These are phyloP conservation scores for Eulemur mongoz DNA, from an alignment of 2,797 vertebrate genomes.

Conservation along the genomic window DNA sequence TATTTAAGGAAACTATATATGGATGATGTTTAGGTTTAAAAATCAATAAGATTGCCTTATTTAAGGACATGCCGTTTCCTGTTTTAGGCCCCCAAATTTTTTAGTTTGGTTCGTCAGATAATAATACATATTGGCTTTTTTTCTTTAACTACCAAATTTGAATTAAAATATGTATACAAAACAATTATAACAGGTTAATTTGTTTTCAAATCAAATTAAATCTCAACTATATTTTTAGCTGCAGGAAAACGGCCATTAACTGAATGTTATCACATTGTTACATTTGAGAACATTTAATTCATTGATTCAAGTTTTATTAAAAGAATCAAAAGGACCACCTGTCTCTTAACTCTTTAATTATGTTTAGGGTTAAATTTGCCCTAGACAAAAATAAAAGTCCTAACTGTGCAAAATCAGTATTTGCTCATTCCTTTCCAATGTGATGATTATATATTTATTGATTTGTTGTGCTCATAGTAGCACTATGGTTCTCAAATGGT, in stretches of 20 bases:
- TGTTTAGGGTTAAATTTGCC: background rate
- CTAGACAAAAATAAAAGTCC: background rate
- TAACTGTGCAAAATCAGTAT: background rate
- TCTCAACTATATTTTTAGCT: slow-evolving; percentile 34
- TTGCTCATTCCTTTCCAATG: background rate
- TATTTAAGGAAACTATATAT: background rate
- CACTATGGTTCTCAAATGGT: background rate
- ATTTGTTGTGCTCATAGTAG: background rate
- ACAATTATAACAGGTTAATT: slow-evolving; percentile 52
- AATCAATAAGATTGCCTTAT: background rate
- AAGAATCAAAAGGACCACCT: background rate
- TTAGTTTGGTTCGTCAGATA: slow-evolving; percentile 20
- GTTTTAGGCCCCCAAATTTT: background rate
- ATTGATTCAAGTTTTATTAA: background rate
- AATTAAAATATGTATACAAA: slow-evolving; percentile 55
- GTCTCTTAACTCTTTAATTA: background rate
- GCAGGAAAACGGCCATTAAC: slow-evolving; percentile 7
- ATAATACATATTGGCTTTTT: background rate
- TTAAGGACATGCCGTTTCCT: background rate
- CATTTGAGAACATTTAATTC: background rate
- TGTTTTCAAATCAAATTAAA: slow-evolving; percentile 31
- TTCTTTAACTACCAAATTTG: slow-evolving; percentile 27
- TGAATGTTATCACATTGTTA: background rate
- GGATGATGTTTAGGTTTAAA: slow-evolving; percentile 12
- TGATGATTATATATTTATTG: background rate